A percentile compares a stretch with the other conserved stretches of the same genome.
phyloP scores from a whole-genome alignment of 2,113 vertebrate genomes.

The Corythoichthys intestinalis region DNA sequence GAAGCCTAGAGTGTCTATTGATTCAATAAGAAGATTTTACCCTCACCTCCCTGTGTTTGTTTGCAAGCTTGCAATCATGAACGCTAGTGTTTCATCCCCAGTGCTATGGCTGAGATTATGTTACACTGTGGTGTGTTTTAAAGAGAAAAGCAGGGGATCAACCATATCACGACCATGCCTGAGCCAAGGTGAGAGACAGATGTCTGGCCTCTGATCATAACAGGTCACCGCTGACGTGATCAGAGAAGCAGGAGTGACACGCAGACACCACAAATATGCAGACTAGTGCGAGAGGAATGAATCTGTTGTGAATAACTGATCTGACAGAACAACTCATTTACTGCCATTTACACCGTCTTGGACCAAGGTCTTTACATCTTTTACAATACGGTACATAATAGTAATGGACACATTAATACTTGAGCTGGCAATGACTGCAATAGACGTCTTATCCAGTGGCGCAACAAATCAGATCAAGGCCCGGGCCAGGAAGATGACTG shows the following conservation, averaged over 20 bases:
- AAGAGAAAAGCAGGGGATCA: not conserved
- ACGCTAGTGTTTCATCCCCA: not conserved
- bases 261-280: not conserved
- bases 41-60: constrained; percentile 4
- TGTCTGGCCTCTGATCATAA: constrained; percentile 9
- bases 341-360: not conserved
- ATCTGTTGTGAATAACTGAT: not conserved
- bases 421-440: too few species aligned
- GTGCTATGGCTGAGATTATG: constrained; percentile 21
- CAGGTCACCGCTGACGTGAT: constrained; percentile 10
- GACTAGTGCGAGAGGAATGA: not conserved
- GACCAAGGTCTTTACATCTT: not conserved
- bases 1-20: constrained; percentile 19
- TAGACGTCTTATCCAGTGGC: too few species aligned
- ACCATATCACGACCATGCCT: constrained; percentile 11
- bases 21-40: constrained; percentile 30
- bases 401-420: too few species aligned
- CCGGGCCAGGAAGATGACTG: too few species aligned
- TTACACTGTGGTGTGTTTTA: constrained; percentile 22
- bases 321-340: not conserved
- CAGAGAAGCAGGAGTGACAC: not conserved
- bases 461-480: too few species aligned
- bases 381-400: not conserved
- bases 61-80: constrained; percentile 3
- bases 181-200: constrained; percentile 25